Percentiles rank a stretch among this genome's conserved stretches.
phyloP scores from a whole-genome alignment of 1,140 invertebrate genomes.

The Drosophila arizonae region DNA sequence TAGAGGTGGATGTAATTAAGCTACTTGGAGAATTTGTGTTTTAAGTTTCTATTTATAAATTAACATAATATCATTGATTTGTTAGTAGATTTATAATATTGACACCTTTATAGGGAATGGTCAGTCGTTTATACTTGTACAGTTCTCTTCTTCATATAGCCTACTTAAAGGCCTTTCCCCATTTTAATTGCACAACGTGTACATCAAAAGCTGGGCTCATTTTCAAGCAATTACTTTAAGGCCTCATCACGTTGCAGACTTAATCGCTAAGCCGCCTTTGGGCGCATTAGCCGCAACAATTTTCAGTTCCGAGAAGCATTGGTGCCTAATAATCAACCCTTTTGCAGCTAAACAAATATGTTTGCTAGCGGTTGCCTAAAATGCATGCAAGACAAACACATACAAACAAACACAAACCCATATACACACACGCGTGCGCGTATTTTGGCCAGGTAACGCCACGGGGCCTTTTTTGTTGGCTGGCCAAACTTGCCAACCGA shows the following conservation, averaged over 20 bases:
- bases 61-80: no score
- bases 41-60: background rate
- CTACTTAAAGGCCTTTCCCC: background rate
- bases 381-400: slow-evolving; percentile 44
- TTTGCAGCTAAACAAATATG: slow-evolving; percentile 59
- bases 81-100: background rate
- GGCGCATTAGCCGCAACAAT: slow-evolving; percentile 62
- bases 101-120: background rate
- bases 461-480: background rate
- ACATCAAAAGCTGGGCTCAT: slow-evolving; percentile 51
- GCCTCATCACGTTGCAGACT: slow-evolving; percentile 40
- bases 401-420: background rate
- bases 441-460: slow-evolving; percentile 40
- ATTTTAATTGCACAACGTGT: slow-evolving; percentile 48
- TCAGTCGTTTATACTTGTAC: background rate
- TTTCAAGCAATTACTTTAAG: slow-evolving; percentile 70
- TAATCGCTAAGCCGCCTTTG: slow-evolving; percentile 64
- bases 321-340: slow-evolving; percentile 61
- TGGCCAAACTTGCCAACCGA: slow-evolving; percentile 29
- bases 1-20: no score
- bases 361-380: slow-evolving; percentile 28
- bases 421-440: background rate
- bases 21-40: no score
- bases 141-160: slow-evolving; percentile 4
- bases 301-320: slow-evolving; percentile 16